Evolutionary conservation across 2,113 vertebrate species (phyloP).

Genomic region (Clarias macrocephalus): DNA sequence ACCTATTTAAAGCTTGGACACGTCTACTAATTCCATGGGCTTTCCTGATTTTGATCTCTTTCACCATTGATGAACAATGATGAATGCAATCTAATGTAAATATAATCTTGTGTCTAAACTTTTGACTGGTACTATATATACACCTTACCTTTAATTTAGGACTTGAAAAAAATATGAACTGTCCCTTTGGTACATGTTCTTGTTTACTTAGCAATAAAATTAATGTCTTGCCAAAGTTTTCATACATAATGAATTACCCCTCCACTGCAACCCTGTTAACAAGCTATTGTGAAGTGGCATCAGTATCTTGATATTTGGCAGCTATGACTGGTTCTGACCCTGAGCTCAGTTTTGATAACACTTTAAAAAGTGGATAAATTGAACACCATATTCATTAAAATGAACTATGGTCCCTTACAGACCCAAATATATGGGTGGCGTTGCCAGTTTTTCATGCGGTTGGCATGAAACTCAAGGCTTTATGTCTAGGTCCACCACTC

Average conservation of each 20-base stretch:
- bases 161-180: no score
- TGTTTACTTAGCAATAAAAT: not conserved
- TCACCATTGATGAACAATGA: no score
- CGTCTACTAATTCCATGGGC: no score
- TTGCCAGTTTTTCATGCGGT: not conserved
- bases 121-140: no score
- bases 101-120: no score
- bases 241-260: not conserved
- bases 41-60: no score
- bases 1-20: no score
- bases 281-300: not conserved
- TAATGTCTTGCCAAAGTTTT: not conserved
- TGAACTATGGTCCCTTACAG: not conserved
- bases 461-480: not conserved
- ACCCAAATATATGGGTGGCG: not conserved
- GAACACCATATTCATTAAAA: not conserved
- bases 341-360: not conserved
- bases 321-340: not conserved
- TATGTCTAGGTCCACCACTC: not conserved
- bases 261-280: not conserved
- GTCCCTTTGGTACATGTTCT: not conserved
- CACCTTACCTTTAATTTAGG: no score
- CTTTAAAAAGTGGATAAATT: not conserved
- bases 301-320: not conserved
- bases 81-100: no score